These are phyloP conservation scores for Agrotis exclamationis DNA, from an alignment of 2,888 invertebrate genomes.

Conservation along the genomic window DNA sequence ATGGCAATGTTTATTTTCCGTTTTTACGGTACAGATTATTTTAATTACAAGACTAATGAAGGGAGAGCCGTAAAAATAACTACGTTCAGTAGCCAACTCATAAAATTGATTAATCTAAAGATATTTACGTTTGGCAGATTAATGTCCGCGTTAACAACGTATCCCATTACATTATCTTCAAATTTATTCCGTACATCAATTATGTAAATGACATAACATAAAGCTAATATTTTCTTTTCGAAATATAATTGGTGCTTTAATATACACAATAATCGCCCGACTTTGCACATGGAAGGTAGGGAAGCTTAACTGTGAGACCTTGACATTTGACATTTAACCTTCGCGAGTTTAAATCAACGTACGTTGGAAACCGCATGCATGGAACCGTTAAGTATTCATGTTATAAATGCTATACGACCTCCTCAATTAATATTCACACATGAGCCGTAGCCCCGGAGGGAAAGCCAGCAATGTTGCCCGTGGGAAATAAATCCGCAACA, in stretches of 20 bases:
- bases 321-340: conserved; percentile 21
- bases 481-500: conserved; percentile 45
- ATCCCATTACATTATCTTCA: conserved; percentile 52
- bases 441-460: conserved; percentile 10
- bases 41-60: conserved; percentile 55
- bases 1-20: conserved; percentile 50
- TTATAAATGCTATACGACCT: conserved; percentile 11
- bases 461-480: conserved; percentile 41
- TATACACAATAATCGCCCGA: not conserved
- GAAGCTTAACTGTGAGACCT: not conserved
- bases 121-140: conserved; percentile 48
- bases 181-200: conserved; percentile 56
- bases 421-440: conserved; percentile 44
- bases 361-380: conserved; percentile 8
- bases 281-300: not conserved
- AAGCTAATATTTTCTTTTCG: conserved; percentile 23
- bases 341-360: conserved; percentile 17
- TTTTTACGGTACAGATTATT: conserved; percentile 55
- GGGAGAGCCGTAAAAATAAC: conserved; percentile 44
- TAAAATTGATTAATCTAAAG: conserved; percentile 50
- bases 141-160: conserved; percentile 57
- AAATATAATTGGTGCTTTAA: conserved; percentile 6
- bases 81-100: conserved; percentile 53
- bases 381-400: conserved; percentile 20
- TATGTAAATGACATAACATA: conserved; percentile 44